Conservation (phyloP, 1,140 invertebrate species). For the Drosophila lowei region DNA sequence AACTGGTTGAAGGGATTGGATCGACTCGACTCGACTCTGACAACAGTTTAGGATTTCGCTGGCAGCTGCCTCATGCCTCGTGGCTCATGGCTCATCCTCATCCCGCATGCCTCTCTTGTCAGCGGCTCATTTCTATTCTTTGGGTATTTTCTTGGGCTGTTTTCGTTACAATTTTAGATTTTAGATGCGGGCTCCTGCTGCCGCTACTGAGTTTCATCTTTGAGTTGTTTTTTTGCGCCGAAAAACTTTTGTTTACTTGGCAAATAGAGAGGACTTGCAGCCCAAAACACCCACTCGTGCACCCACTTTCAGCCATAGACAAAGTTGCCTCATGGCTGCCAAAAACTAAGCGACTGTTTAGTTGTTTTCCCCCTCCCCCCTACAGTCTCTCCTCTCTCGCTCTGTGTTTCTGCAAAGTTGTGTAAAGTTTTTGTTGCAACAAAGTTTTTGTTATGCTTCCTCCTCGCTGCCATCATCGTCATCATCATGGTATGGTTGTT, state of each 20-base stretch:
- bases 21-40: neutral
- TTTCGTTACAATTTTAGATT: constrained; percentile 43
- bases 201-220: constrained; percentile 63
- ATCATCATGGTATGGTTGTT: constrained; percentile 13
- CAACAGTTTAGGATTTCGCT: constrained; percentile 7
- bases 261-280: constrained; percentile 57
- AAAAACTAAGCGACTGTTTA: constrained; percentile 62
- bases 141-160: constrained; percentile 30
- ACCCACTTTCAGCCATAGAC: constrained; percentile 4
- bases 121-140: constrained; percentile 5
- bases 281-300: neutral
- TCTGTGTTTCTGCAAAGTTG: constrained; percentile 14
- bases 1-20: constrained; percentile 15
- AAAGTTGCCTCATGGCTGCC: constrained; percentile 38
- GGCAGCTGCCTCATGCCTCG: constrained; percentile 24
- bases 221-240: constrained; percentile 73
- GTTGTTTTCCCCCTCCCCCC: constrained; percentile 20
- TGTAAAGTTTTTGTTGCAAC: constrained; percentile 71
- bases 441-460: constrained; percentile 71
- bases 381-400: constrained; percentile 4
- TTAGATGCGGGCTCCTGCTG: constrained; percentile 40
- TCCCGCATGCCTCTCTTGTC: constrained; percentile 27
- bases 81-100: neutral
- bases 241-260: constrained; percentile 77
- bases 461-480: constrained; percentile 16